These are phyloP conservation scores for Pampus argenteus DNA, from an alignment of 2,797 vertebrate species.

Conservation along the genomic window DNA sequence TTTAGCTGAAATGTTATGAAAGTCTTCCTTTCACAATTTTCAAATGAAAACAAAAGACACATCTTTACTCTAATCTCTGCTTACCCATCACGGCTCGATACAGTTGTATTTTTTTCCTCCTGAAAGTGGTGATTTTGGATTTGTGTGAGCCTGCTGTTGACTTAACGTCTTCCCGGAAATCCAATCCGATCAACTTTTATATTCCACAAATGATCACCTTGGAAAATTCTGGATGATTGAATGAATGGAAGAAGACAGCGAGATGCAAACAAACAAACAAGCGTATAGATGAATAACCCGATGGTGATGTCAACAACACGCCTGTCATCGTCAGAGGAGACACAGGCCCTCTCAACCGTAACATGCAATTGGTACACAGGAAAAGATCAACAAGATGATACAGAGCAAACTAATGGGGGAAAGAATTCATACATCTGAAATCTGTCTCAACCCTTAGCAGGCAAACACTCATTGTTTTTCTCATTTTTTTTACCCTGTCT, in stretches of 20 bases:
- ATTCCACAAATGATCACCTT: slow-evolving; percentile 45
- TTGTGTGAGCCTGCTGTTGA: slow-evolving; percentile 48
- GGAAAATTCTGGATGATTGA: slow-evolving; percentile 42
- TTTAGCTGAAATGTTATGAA: not conserved
- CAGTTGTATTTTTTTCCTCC: not conserved
- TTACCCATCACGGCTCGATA: slow-evolving; percentile 5
- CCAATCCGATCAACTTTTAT: slow-evolving; percentile 52
- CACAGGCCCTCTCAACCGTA: slow-evolving; percentile 51
- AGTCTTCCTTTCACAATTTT: slow-evolving; percentile 13
- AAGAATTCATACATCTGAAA: slow-evolving; percentile 41
- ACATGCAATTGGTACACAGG: slow-evolving; percentile 42
- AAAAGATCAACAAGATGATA: slow-evolving; percentile 57
- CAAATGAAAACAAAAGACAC: not conserved
- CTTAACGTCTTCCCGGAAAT: slow-evolving; percentile 32
- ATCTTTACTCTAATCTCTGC: slow-evolving; percentile 13
- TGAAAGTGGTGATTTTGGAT: slow-evolving; percentile 29
- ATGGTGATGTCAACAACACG: slow-evolving; percentile 57
- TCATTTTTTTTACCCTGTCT: slow-evolving; percentile 1
- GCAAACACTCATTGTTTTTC: slow-evolving; percentile 22
- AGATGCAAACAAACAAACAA: slow-evolving; percentile 72
- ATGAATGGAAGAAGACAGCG: slow-evolving; percentile 36
- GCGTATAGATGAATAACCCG: slow-evolving; percentile 59
- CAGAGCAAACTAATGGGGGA: slow-evolving; percentile 58
- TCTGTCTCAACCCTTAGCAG: slow-evolving; percentile 16
- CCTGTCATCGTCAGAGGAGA: slow-evolving; percentile 48